Conservation (phyloP, 2,888 invertebrate species). For the Palloptera scutellata region DNA sequence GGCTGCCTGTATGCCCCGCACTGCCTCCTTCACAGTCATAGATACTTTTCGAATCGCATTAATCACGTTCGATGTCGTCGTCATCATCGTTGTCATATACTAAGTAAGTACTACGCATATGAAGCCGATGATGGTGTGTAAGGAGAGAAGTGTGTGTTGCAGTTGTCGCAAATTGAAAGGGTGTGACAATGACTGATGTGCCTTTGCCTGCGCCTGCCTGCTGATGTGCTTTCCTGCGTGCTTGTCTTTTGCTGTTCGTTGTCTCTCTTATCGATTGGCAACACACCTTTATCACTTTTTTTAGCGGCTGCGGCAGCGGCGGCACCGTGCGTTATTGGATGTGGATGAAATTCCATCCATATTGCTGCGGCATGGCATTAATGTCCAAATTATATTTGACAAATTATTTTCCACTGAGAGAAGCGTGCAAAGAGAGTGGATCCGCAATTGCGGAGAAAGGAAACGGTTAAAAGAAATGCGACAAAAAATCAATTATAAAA, state of each 20-base stretch:
- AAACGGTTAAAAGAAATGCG: no score
- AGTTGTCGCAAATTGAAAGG: slow-evolving; percentile 39
- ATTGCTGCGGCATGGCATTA: neutral
- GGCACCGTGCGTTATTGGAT: slow-evolving; percentile 15
- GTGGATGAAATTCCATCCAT: neutral
- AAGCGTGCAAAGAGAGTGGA: no score
- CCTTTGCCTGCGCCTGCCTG: neutral
- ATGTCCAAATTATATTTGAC: slow-evolving; percentile 15
- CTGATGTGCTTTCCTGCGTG: slow-evolving; percentile 17
- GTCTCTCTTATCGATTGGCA: slow-evolving; percentile 36
- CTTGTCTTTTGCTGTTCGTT: slow-evolving; percentile 12
- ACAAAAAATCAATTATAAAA: no score
- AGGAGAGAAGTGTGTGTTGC: neutral
- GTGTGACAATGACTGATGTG: slow-evolving; percentile 63
- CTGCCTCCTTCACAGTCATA: slow-evolving; percentile 19
- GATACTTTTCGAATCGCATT: slow-evolving; percentile 54
- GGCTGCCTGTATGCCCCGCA: slow-evolving; percentile 8
- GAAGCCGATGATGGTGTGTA: neutral
- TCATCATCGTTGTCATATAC: no score
- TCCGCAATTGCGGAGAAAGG: no score
- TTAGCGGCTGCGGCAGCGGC: neutral
- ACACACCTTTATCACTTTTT: slow-evolving; percentile 36
- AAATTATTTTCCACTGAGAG: neutral
- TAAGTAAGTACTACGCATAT: neutral
- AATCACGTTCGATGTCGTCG: slow-evolving; percentile 50